phyloP scores from a whole-genome alignment of 2,888 invertebrate species.

The Folsomia candida region DNA sequence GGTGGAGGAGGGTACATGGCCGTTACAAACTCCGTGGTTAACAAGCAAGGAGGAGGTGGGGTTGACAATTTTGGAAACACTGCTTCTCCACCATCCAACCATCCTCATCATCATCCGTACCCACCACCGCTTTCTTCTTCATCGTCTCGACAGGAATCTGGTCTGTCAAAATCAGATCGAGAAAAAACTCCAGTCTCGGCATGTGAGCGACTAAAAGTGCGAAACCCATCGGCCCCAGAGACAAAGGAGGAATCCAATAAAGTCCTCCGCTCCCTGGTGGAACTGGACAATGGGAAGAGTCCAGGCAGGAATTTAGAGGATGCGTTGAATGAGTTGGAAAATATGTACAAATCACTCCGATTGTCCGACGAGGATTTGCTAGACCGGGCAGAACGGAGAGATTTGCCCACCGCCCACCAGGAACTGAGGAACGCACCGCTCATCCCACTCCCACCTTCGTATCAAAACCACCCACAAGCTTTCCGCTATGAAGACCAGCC shows the following conservation, averaged over 20 bases:
- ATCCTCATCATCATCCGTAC: background rate
- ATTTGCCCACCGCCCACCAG: conserved; percentile 60
- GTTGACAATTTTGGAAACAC: no score
- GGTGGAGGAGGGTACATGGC: background rate
- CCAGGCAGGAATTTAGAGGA: conserved; percentile 69
- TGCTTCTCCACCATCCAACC: no score
- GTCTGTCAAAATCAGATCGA: background rate
- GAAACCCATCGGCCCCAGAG: conserved; percentile 33
- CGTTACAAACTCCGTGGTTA: background rate
- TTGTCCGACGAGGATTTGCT: conserved; percentile 77
- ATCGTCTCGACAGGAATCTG: background rate
- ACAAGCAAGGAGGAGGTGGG: background rate
- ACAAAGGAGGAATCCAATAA: conserved; percentile 10
- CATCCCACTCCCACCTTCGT: conserved; percentile 30
- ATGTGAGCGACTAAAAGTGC: conserved; percentile 46
- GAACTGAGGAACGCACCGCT: conserved; percentile 44
- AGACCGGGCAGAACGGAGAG: conserved; percentile 74
- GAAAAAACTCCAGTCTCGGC: conserved; percentile 31
- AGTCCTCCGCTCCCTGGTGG: conserved; percentile 36
- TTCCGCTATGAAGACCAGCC: conserved; percentile 28
- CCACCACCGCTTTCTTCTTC: background rate
- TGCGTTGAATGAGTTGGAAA: conserved; percentile 80
- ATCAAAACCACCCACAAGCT: background rate
- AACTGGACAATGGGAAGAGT: conserved; percentile 41
- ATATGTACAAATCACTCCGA: conserved; percentile 72